Evolutionary conservation across 1,140 invertebrate genomes (phyloP).

Genomic region (Drosophila arawakana): DNA sequence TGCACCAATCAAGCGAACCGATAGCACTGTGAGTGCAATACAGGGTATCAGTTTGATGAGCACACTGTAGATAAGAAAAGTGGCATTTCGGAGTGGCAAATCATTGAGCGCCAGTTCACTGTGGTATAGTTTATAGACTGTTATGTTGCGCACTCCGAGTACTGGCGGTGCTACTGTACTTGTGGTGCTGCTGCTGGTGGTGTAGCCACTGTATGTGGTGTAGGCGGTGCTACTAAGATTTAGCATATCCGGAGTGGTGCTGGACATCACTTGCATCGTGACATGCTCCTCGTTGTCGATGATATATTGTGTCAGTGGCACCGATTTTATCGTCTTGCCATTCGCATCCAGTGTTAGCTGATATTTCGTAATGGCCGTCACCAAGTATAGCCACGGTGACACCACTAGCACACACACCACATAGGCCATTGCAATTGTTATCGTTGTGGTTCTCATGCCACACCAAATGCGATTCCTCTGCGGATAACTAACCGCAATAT

Average conservation of each 20-base stretch:
- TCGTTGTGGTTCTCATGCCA: slow-evolving; percentile 88
- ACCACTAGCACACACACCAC: slow-evolving; percentile 91
- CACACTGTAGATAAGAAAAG: slow-evolving; percentile 94
- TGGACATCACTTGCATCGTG: slow-evolving; percentile 68
- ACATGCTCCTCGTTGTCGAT: slow-evolving; percentile 54
- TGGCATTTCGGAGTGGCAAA: slow-evolving; percentile 85
- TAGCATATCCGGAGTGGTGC: slow-evolving; percentile 60
- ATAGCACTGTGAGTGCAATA: slow-evolving; percentile 92
- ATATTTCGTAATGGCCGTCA: slow-evolving; percentile 86
- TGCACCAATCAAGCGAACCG: slow-evolving; percentile 91
- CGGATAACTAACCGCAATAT: slow-evolving; percentile 93
- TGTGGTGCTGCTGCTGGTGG: slow-evolving; percentile 33
- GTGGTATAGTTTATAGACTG: slow-evolving; percentile 69
- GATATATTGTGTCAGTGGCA: slow-evolving; percentile 71
- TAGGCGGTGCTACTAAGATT: too few relatives aligned
- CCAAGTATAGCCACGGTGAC: slow-evolving; percentile 93
- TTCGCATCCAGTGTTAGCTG: slow-evolving; percentile 84
- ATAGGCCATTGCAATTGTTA: slow-evolving; percentile 92
- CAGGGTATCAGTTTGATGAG: slow-evolving; percentile 95
- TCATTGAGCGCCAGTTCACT: slow-evolving; percentile 71
- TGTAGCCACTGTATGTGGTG: slow-evolving; percentile 17
- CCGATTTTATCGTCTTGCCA: slow-evolving; percentile 82
- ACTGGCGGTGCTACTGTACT: slow-evolving; percentile 10
- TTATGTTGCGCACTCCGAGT: slow-evolving; percentile 62
- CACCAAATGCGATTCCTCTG: slow-evolving; percentile 92